phyloP scores from a whole-genome alignment of 1,140 invertebrate genomes.

The Whitmania pigra region DNA sequence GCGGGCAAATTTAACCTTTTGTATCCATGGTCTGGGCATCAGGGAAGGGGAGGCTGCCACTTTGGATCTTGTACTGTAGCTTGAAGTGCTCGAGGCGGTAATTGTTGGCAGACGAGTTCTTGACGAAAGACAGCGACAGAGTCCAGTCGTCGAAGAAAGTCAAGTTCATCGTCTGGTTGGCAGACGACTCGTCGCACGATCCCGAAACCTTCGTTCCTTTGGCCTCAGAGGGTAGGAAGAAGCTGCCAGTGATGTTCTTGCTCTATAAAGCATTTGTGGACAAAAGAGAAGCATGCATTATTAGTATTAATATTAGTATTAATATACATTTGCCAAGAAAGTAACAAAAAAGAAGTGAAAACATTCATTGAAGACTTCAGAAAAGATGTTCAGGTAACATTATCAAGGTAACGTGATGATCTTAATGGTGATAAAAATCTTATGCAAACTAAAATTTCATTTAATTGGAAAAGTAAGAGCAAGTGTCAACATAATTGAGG shows the following conservation, averaged over 20 bases:
- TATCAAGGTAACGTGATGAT: neutral
- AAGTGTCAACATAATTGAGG: neutral
- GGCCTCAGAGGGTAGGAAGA: neutral
- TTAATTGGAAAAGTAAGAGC: neutral
- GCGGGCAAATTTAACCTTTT: neutral
- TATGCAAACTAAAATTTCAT: neutral
- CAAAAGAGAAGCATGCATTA: too few species aligned
- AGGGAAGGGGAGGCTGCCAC: neutral
- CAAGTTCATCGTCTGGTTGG: neutral
- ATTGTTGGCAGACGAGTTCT: neutral
- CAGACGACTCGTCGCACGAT: neutral
- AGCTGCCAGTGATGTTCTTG: neutral
- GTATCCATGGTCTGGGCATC: neutral
- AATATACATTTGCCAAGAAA: too few species aligned
- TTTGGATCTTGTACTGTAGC: neutral
- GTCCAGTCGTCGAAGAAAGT: constrained; percentile 2
- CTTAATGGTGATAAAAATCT: neutral
- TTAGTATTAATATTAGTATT: too few species aligned
- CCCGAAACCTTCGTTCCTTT: neutral
- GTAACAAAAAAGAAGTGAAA: neutral
- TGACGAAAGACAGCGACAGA: neutral
- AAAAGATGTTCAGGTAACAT: too few species aligned
- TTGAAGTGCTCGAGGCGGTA: neutral
- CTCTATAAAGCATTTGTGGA: too few species aligned
- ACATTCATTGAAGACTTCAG: neutral